Conservation (phyloP, 2,113 vertebrate genomes). For the Orycteropus afer region DNA sequence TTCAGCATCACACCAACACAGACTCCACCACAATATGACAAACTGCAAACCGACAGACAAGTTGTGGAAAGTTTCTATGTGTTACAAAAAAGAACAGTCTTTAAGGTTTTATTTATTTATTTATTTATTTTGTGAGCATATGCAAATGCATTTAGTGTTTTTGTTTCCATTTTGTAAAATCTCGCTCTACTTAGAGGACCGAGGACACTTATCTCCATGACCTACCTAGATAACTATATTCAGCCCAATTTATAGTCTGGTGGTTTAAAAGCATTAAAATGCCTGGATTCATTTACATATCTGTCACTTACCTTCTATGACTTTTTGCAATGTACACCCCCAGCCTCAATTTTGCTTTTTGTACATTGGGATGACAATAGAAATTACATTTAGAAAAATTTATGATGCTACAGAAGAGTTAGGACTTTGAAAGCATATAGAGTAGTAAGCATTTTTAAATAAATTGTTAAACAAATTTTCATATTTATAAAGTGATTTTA, state of each 20-base stretch:
- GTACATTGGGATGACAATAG: not conserved
- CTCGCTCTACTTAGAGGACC: not conserved
- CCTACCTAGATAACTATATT: not conserved
- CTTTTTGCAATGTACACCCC: not conserved
- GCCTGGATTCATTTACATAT: not conserved
- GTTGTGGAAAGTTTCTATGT: not conserved
- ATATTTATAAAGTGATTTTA: conserved; percentile 8
- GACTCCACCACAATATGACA: too few species aligned
- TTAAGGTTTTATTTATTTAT: not conserved
- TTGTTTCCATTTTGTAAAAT: conserved; percentile 13
- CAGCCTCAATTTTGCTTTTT: not conserved
- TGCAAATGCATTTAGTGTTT: not conserved
- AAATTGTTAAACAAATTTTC: not conserved
- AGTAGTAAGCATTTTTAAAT: not conserved
- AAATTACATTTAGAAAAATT: not conserved
- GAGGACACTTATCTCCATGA: not conserved
- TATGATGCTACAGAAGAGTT: not conserved
- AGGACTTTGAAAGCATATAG: not conserved
- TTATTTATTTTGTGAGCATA: not conserved
- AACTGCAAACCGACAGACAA: too few species aligned
- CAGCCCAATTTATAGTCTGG: not conserved
- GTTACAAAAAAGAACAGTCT: not conserved
- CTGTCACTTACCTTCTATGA: not conserved
- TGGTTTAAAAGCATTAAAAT: not conserved
- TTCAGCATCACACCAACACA: too few species aligned